Base-by-base conservation (phyloP, 2,797 vertebrate genomes). In the Xerus rutilus region DNA sequence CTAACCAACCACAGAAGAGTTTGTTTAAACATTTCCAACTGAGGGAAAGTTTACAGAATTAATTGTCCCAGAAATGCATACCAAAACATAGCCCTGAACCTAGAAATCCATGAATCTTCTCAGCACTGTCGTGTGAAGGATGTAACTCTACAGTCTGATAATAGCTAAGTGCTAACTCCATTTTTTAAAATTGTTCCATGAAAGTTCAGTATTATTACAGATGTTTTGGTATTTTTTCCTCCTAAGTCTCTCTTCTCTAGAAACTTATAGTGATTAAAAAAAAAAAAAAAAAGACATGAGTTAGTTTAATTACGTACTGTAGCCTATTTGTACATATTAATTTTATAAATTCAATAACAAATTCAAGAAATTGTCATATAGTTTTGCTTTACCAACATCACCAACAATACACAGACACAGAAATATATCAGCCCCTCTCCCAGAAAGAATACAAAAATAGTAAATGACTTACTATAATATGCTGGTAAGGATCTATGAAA, bases 401-500 rank as follows among this genome's bases (percentile, higher is more conserved):
- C 17, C 65, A 54, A 17, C 7, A 81, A 70, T 23, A 45, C 3
- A 57, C 76, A 74, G 1, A 47, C 35, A 43, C 14, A 82, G 47
- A 96, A 91, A 52, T 59, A 10, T 4, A 85, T 39, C 9, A 45
- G 59, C 20, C 67, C 64, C n/a, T 13, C 64, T 81, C 69, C 89
- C 74, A 17, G 43, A 88, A 88, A 81, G 39, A 77, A 91, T 15
- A 57, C 28, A 83, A 21, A 82, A 95, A 96, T 59, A 94, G 69
- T 70, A 96, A 94, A 93, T 78, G 69, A 99, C 99, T 99, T 98
- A 99, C 99, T 97, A 99, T 99, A 96, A 99, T 99, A 95, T 99
- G 99, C 92, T 99, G 99, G 97, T 99, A 99, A 64, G 99, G 99
- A 98, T 99, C 99, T 98, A 99, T 99, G 86, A 99, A 98, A 23